A percentile compares a stretch with the other conserved stretches of the same genome.
Conservation (phyloP, 2,888 invertebrate genomes). For the Phengaris arion region DNA sequence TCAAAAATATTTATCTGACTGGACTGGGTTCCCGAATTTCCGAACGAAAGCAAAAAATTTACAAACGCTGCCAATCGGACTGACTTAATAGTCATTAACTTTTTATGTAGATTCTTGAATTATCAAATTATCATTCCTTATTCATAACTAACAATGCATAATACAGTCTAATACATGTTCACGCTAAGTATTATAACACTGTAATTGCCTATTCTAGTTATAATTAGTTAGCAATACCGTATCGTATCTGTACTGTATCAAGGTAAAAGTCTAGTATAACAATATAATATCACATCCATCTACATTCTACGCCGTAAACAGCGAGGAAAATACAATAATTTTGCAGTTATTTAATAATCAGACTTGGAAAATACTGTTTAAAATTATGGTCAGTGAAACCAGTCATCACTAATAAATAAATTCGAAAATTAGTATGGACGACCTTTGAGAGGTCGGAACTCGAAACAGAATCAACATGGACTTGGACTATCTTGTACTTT, state of each 20-base stretch:
- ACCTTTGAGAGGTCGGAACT: background rate
- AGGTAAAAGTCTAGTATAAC: background rate
- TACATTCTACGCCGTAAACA: background rate
- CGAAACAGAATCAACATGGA: background rate
- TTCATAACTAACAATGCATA: too few relatives aligned
- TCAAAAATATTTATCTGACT: too few relatives aligned
- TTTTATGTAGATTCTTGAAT: too few relatives aligned
- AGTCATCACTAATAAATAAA: background rate
- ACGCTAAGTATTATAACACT: background rate
- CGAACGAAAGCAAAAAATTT: too few relatives aligned
- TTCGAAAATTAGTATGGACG: background rate
- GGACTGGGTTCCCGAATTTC: too few relatives aligned
- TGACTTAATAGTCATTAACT: too few relatives aligned
- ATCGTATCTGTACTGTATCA: background rate
- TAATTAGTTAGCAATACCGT: background rate
- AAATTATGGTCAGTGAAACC: background rate
- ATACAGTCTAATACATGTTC: too few relatives aligned
- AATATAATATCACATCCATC: background rate
- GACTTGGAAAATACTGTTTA: background rate
- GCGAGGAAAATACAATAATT: background rate
- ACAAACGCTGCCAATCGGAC: too few relatives aligned
- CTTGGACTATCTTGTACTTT: background rate
- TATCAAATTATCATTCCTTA: too few relatives aligned
- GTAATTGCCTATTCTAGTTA: background rate
- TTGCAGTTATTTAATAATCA: background rate